Evolutionary conservation across 1,140 invertebrate genomes (phyloP).

Genomic region (Hyles vespertilio): DNA sequence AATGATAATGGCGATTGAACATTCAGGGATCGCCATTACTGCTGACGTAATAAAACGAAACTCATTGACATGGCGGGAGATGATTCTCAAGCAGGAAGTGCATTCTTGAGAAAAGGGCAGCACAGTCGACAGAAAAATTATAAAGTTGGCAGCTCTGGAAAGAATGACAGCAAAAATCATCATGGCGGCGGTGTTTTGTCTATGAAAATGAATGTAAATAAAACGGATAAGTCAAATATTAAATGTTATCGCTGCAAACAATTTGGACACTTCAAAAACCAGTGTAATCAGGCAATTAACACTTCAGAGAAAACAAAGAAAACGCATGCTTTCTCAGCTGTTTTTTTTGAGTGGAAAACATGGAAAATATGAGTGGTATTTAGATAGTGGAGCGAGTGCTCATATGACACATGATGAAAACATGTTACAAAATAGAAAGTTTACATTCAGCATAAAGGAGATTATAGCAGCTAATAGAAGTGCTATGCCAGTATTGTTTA

Average conservation of each 20-base stretch:
- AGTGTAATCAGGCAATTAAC: constrained; percentile 11
- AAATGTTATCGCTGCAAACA: constrained; percentile 32
- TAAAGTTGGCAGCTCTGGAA: no score
- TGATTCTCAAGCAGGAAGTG: background rate
- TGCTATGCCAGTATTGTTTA: constrained; percentile 26
- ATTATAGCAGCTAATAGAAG: constrained; percentile 34
- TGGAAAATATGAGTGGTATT: constrained; percentile 29
- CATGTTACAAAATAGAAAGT: constrained; percentile 21
- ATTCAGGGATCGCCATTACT: background rate
- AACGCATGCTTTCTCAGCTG: constrained; percentile 22
- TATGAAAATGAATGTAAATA: constrained; percentile 8
- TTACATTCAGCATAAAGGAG: constrained; percentile 20
- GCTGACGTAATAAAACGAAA: background rate
- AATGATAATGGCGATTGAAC: background rate
- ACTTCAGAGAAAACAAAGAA: constrained; percentile 18
- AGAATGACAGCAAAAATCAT: no score
- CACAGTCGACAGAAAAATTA: background rate
- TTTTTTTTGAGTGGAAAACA: constrained; percentile 30
- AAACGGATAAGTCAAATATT: constrained; percentile 12
- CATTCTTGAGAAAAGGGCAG: background rate
- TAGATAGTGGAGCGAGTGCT: constrained; percentile 27
- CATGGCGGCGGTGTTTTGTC: no score
- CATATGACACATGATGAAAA: constrained; percentile 27
- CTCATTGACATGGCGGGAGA: background rate
- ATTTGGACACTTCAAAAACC: constrained; percentile 27